A percentile compares a stretch with the other conserved stretches of the same genome.
Conservation (phyloP, 2,888 invertebrate genomes). For the Eupelmus urozonus region DNA sequence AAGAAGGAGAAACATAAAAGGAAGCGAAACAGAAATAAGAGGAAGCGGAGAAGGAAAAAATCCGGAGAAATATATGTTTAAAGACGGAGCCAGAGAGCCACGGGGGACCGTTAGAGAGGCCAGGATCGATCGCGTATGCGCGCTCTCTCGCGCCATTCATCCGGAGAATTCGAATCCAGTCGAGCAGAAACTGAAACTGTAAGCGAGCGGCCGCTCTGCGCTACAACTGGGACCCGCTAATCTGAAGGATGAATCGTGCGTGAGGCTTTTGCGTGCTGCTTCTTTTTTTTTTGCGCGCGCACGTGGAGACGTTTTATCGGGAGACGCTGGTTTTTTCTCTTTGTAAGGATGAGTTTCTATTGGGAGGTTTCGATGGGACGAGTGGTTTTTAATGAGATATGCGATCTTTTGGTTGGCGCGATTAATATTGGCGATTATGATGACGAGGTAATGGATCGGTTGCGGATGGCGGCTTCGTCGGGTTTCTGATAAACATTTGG, state of each 20-base stretch:
- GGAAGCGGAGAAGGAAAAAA: slow-evolving; percentile 21
- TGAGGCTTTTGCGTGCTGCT: too few species aligned
- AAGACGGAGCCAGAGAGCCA: background rate
- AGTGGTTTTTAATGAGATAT: too few species aligned
- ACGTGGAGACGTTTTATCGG: too few species aligned
- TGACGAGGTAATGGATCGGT: too few species aligned
- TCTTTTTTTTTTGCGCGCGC: too few species aligned
- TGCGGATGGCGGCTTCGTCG: too few species aligned
- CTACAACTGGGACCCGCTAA: background rate
- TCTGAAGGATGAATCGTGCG: background rate
- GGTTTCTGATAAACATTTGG: too few species aligned
- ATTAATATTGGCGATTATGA: too few species aligned
- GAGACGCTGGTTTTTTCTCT: too few species aligned
- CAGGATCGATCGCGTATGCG: slow-evolving; percentile 25
- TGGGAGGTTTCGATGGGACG: too few species aligned
- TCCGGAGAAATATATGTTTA: slow-evolving; percentile 9
- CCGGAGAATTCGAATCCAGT: slow-evolving; percentile 27
- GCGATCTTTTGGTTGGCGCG: too few species aligned
- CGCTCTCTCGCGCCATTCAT: slow-evolving; percentile 22
- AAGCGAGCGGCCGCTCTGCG: background rate
- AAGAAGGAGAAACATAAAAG: background rate
- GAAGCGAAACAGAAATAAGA: background rate
- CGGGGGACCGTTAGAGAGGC: slow-evolving; percentile 30
- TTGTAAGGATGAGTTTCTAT: too few species aligned
- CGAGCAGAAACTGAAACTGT: slow-evolving; percentile 25